Percentiles rank a stretch among this genome's conserved stretches.
These are phyloP conservation scores for Meandrusa payeni DNA, from an alignment of 2,888 invertebrate genomes.

Conservation along the genomic window DNA sequence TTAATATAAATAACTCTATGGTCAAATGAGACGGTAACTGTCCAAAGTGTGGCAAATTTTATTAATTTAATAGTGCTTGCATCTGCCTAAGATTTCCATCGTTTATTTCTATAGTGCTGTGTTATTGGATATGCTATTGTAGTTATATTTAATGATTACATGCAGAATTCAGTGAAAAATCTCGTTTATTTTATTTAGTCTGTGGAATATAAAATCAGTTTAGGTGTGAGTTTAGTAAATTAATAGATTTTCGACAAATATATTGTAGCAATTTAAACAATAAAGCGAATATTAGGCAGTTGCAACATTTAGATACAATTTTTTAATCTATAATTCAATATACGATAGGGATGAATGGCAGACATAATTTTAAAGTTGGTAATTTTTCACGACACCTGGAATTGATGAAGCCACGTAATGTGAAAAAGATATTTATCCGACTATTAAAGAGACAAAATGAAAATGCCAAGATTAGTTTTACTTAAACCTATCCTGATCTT, in stretches of 20 bases:
- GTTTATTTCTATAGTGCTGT: too few relatives aligned
- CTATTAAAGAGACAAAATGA: conserved; percentile 54
- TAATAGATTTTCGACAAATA: too few relatives aligned
- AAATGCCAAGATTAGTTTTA: conserved; percentile 26
- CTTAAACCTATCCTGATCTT: too few relatives aligned
- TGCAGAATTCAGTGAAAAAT: too few relatives aligned
- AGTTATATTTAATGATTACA: too few relatives aligned
- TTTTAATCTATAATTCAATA: conserved; percentile 25
- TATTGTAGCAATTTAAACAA: background rate
- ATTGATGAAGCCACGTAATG: conserved; percentile 48
- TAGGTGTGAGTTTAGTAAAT: too few relatives aligned
- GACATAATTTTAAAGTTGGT: conserved; percentile 49
- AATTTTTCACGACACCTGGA: conserved; percentile 57
- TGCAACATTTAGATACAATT: conserved; percentile 33
- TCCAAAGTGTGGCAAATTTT: background rate
- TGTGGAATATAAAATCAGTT: too few relatives aligned
- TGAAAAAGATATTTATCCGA: conserved; percentile 54
- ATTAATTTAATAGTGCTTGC: conserved; percentile 2
- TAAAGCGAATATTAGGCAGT: conserved; percentile 19
- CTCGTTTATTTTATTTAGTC: too few relatives aligned
- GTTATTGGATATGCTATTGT: too few relatives aligned
- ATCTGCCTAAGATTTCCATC: conserved; percentile 1
- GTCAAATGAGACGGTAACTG: background rate
- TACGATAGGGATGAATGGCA: conserved; percentile 33
- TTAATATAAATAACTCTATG: conserved; percentile 32